Evolutionary conservation across 2,888 invertebrate species (phyloP).

Genomic region (Diplolepis rosae): DNA sequence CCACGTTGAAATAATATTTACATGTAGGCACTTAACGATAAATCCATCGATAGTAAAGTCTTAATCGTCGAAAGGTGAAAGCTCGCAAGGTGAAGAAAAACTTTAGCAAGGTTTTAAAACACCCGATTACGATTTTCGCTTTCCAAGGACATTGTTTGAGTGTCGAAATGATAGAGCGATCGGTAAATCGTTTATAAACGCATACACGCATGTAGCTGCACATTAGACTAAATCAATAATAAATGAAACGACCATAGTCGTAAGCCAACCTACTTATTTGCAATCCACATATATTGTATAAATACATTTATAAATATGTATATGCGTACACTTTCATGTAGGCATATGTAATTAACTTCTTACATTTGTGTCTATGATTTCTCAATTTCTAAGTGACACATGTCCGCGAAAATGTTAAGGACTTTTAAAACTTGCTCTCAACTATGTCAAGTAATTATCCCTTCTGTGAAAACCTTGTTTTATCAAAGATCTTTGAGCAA

Average conservation of each 20-base stretch:
- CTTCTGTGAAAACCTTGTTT: conserved; percentile 5
- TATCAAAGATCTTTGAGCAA: not conserved
- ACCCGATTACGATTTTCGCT: conserved; percentile 48
- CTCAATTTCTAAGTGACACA: not conserved
- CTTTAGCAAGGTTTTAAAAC: not conserved
- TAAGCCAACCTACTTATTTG: not conserved
- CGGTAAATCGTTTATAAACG: not conserved
- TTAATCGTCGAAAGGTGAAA: not conserved
- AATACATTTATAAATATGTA: not conserved
- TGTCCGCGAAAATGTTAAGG: not conserved
- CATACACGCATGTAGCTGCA: not conserved
- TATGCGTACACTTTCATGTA: not conserved
- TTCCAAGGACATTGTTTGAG: conserved; percentile 49
- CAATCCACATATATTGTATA: not conserved
- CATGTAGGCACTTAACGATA: too few relatives aligned
- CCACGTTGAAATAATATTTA: too few relatives aligned
- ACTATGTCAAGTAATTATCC: conserved; percentile 1
- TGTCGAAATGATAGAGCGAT: conserved; percentile 38
- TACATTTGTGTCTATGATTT: not conserved
- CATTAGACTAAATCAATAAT: not conserved
- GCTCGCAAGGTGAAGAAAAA: not conserved
- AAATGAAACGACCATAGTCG: not conserved
- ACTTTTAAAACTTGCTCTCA: not conserved
- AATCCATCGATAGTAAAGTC: too few relatives aligned
- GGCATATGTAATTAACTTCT: not conserved